These are phyloP conservation scores for Brachystomella parvula DNA, from an alignment of 1,140 invertebrate genomes.

Conservation along the genomic window DNA sequence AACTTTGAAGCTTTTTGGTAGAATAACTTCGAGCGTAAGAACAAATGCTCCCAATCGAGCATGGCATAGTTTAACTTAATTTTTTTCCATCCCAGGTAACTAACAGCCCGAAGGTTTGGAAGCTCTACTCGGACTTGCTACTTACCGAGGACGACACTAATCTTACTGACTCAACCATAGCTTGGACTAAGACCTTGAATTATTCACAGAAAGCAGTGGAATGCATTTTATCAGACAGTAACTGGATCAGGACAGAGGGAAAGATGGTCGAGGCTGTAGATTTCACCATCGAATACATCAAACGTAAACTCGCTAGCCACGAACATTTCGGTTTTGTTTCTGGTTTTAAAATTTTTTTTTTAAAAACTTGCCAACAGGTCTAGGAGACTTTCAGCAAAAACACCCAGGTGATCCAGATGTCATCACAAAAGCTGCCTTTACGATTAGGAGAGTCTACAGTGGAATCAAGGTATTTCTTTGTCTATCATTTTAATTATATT, in stretches of 20 bases:
- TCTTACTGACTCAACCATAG: background rate
- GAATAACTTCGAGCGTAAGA: slow-evolving; percentile 59
- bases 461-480: slow-evolving; percentile 1
- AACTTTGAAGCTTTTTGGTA: slow-evolving; percentile 67
- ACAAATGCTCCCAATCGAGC: slow-evolving; percentile 23
- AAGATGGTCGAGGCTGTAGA: background rate
- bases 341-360: background rate
- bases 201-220: background rate
- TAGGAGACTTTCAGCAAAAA: background rate
- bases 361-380: background rate
- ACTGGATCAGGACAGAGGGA: background rate
- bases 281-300: background rate
- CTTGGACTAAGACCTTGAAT: background rate
- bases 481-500: background rate
- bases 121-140: slow-evolving; percentile 61
- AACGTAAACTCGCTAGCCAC: background rate
- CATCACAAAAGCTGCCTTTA: background rate
- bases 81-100: slow-evolving; percentile 42
- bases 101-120: slow-evolving; percentile 66
- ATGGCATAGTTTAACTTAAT: slow-evolving; percentile 1
- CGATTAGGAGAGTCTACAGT: background rate
- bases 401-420: background rate
- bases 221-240: background rate
- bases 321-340: background rate
- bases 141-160: background rate